Evolutionary conservation across 2,797 vertebrate species (phyloP).

Genomic region (Zenarchopterus dispar): DNA sequence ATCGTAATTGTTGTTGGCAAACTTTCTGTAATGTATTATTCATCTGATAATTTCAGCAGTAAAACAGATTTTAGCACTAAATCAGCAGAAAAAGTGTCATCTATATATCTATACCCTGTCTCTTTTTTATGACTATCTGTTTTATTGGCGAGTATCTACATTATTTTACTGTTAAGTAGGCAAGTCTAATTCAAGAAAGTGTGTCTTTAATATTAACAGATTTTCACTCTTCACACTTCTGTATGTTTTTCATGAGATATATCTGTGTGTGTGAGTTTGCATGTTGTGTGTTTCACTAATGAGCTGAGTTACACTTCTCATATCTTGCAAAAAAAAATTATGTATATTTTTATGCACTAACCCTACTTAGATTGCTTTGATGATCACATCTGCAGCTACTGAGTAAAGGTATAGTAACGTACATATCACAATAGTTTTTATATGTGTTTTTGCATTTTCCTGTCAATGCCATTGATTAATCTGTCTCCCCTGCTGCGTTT

Average conservation of each 20-base stretch:
- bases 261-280: background rate
- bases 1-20: background rate
- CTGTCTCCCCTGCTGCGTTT: conserved; percentile 35
- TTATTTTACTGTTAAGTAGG: conserved; percentile 23
- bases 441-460: conserved; percentile 21
- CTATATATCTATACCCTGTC: conserved; percentile 13
- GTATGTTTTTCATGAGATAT: conserved; percentile 7
- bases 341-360: conserved; percentile 9
- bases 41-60: background rate
- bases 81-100: conserved; percentile 20
- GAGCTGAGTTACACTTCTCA: conserved; percentile 16
- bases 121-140: conserved; percentile 34
- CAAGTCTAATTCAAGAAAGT: conserved; percentile 16
- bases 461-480: conserved; percentile 33
- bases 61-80: conserved; percentile 12
- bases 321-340: conserved; percentile 2
- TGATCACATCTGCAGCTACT: conserved; percentile 17
- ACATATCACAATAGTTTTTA: conserved; percentile 13
- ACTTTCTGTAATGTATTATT: conserved; percentile 14
- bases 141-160: conserved; percentile 19
- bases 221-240: conserved; percentile 16
- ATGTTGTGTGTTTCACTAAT: conserved; percentile 6
- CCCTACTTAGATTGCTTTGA: conserved; percentile 17
- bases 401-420: background rate
- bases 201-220: conserved; percentile 13